Base-by-base conservation (phyloP, 2,888 invertebrate genomes). In the Campaea margaritaria region DNA sequence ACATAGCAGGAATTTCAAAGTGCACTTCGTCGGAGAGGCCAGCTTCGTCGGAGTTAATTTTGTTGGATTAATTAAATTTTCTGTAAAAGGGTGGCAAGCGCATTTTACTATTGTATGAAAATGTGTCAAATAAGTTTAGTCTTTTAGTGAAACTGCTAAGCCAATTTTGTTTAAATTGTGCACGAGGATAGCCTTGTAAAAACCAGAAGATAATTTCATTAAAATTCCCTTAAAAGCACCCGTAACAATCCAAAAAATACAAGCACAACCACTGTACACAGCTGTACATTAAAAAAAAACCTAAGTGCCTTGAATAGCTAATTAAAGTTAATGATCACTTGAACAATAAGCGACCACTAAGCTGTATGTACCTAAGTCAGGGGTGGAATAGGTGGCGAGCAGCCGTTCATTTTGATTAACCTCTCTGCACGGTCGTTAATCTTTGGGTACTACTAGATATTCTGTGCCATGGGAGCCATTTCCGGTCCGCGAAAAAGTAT, bases 301-400 rank as follows among this genome's bases (percentile, higher is more conserved):
- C 8, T 5, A 2, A 14, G 8, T n/a, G 10, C 9, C 14, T 16
- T 4, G 45, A 51, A 14, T 28, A 13, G 5, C 41, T 51, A 58
- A 58, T 51, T 39, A 58, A 50, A 58, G 39, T 36, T 51, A 57
- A 51, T 38, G 45, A 51, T 51, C 57, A 21, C 45, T 46, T 51
- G 42, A 44, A 51, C 57, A 46, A 50, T 46, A 51, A 58, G 51
- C 41, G 51, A 41, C 41, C 38, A 36, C 34, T 36, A 36, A 36
- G 10, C 36, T 7, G 7, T 31, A 31, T 2, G 27, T 27, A 27
- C 27, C 7, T 34, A 34, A 10, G 34, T 8, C 10, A 34, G 4
- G 10, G 36, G 36, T n/a, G 12, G 47, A 55, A 55, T 48, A 45
- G 45, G 39, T 14, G 16, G 42, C 11, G 36, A 28, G 39, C 41